Base-by-base conservation (phyloP, 1,140 invertebrate species). In the Uloborus diversus region DNA sequence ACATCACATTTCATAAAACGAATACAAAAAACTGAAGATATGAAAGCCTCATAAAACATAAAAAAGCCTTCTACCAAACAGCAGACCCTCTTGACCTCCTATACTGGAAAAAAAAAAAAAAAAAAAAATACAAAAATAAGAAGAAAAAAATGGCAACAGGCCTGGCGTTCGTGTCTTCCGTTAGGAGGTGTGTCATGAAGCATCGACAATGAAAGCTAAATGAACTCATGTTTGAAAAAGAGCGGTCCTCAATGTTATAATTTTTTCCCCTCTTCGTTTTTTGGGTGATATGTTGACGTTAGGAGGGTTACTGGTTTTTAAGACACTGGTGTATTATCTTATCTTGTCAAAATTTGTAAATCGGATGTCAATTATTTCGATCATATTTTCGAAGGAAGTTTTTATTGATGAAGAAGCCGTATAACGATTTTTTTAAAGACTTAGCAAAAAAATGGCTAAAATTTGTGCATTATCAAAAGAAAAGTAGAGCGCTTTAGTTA, bases 21-120 rank as follows among this genome's bases (percentile, higher is more conserved):
- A 42, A 13, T 42, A 9, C 37, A 17, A 9, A 13, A 17, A 42
- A 42, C 17, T 42, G 17, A 42, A 42, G 17, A 42, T 42, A 17
- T 42, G 9, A 9, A 42, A 42, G 17, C 37, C 49, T 3, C 49
- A 17, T n/a, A 53, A 53, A 53, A 53, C 49, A 53, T n/a, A n/a
- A n/a, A n/a, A n/a, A n/a, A n/a, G n/a, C n/a, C n/a, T n/a, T n/a
- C n/a, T n/a, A n/a, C n/a, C n/a, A n/a, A n/a, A n/a, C n/a, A n/a
- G n/a, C n/a, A n/a, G n/a, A n/a, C n/a, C n/a, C n/a, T n/a, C 73
- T 78, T 78, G 73, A 78, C 73, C 73, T 42, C 42, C 25, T 27
- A 69, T 30, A n/a, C 27, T 49, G 20, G 33, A 47, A 65, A 47
- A 47, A 47, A 35, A 25, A 13, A 65, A 4, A 30, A 13, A 64